Base-by-base conservation (phyloP, 2,113 vertebrate genomes). In the Ictalurus furcatus region DNA sequence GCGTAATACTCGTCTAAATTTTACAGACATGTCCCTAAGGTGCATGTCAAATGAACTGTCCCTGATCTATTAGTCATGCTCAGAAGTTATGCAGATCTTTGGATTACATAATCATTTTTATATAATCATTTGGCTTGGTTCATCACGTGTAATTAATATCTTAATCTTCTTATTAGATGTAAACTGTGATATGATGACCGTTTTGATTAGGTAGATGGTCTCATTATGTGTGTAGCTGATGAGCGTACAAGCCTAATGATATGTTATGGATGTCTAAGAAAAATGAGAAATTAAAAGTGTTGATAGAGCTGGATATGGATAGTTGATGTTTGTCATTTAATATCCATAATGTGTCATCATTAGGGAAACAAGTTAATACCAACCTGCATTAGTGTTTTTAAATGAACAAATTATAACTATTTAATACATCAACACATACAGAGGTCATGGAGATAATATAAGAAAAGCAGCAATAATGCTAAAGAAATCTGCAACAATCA, bases 151-250 rank as follows among this genome's bases (percentile, higher is more conserved):
- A 90, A 91, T 91, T 91, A 90, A 87, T 74, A 54, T 88, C 76
- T 76, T 86, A 90, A 89, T 91, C 87, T 86, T 63, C 88, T 88
- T 91, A 91, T 90, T 90, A 86, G 84, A 78, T 63, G 78, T 86
- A 91, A 91, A 90, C 52, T 81, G 85, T 81, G 28, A 58, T 84
- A 61, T 61, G 84, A 90, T 90, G 88, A 86, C 84, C 88, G 30
- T 88, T 71, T 85, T 90, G 87, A 90, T 91, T 59, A 79, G 84
- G 59, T 83, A 63, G 69, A 86, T 56, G 85, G 67, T 79, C 84
- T 79, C 59, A 59, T 91, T 89, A 89, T 89, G 65, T 84, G 63
- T 61, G 52, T 61, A 84, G 86, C 59, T 80, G 84, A 87, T 81
- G 85, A 86, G 34, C 48, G 14, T 67, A 86, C 9, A 69, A n/a